A percentile compares a stretch with the other conserved stretches of the same genome.
phyloP scores from a whole-genome alignment of 2,797 vertebrate genomes.

The Platyrinchus mystaceus region DNA sequence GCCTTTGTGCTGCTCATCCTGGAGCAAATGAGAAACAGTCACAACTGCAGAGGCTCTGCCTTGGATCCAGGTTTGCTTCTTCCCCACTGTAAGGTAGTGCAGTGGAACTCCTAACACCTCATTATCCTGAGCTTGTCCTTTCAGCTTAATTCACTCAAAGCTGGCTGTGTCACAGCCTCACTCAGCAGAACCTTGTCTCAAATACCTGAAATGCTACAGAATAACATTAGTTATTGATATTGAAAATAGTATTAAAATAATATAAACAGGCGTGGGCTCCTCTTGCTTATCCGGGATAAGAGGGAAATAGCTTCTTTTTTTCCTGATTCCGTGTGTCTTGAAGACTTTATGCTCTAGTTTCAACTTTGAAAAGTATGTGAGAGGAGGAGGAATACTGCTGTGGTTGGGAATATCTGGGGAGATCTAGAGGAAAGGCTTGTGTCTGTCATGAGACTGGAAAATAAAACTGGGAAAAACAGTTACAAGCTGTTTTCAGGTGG shows the following conservation, averaged over 20 bases:
- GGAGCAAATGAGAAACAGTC: not conserved
- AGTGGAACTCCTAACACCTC: not conserved
- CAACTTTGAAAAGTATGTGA: not conserved
- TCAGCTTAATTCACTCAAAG: not conserved
- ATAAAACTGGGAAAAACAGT: not conserved
- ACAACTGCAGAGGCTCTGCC: not conserved
- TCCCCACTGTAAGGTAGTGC: not conserved
- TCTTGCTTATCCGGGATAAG: not conserved
- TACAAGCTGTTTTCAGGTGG: not conserved
- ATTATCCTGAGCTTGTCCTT: not conserved
- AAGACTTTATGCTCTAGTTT: not conserved
- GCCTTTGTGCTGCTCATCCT: not conserved
- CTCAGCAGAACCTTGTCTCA: not conserved
- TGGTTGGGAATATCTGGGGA: not conserved
- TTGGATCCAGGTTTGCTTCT: not conserved
- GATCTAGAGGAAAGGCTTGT: not conserved
- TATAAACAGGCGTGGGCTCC: not conserved
- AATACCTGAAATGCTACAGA: not conserved
- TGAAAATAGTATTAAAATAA: not conserved
- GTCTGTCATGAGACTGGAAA: not conserved
- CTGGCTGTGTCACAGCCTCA: not conserved
- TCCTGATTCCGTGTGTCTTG: not conserved
- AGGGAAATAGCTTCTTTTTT: not conserved
- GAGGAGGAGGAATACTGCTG: not conserved
- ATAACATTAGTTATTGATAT: not conserved